Percentiles rank a stretch among this genome's conserved stretches.
Evolutionary conservation across 1,140 invertebrate genomes (phyloP).

Genomic region (Tetragnatha versicolor): DNA sequence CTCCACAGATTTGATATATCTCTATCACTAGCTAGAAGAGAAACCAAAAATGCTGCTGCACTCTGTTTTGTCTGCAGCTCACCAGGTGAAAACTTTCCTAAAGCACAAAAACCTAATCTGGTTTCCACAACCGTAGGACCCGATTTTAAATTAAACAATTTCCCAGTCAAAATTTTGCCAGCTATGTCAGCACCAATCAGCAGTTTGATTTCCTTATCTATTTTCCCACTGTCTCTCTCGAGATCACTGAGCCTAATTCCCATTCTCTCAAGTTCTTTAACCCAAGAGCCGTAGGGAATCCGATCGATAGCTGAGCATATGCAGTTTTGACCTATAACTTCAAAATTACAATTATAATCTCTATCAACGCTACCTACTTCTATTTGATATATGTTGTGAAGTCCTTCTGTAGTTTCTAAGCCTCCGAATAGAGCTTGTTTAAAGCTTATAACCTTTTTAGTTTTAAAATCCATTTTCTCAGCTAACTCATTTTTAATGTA

Average conservation of each 20-base stretch:
- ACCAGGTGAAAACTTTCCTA: background rate
- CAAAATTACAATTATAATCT: slow-evolving; percentile 26
- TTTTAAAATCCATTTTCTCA: background rate
- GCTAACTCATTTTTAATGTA: background rate
- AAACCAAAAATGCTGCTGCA: background rate
- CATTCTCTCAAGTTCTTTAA: background rate
- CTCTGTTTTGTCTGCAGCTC: background rate
- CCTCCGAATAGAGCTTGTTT: slow-evolving; percentile 11
- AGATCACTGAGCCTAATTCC: slow-evolving; percentile 1
- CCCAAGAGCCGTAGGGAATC: background rate
- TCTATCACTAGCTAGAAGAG: background rate
- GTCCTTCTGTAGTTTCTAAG: background rate
- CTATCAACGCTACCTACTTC: no score
- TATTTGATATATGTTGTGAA: background rate
- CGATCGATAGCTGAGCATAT: slow-evolving; percentile 3
- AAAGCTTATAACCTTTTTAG: background rate
- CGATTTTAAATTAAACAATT: background rate
- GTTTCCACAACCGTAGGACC: background rate
- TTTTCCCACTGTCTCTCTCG: background rate
- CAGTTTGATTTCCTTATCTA: background rate
- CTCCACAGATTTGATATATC: slow-evolving; percentile 1
- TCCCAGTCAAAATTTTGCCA: background rate
- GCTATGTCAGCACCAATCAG: slow-evolving; percentile 16
- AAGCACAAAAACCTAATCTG: background rate
- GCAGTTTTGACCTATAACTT: background rate